Base-by-base conservation (phyloP, 2,797 vertebrate species). In the Phoebastria nigripes region DNA sequence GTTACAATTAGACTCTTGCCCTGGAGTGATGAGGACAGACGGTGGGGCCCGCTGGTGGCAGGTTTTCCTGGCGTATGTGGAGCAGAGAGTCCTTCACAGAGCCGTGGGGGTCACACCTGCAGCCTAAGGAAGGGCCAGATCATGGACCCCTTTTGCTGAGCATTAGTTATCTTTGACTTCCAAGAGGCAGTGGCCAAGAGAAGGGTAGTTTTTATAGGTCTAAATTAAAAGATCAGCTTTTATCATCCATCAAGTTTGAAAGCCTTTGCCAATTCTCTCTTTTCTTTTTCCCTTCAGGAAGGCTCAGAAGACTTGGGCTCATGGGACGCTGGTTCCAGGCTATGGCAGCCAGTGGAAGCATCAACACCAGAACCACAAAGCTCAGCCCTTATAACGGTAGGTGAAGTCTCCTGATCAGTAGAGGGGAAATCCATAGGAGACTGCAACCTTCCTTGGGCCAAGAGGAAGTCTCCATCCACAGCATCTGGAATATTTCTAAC, bases 401-500 rank as follows among this genome's bases (percentile, higher is more conserved):
- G 37, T 52, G 29, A 89, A 93, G 21, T 39, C 41, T 82, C n/a
- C 77, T 80, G 44, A 46, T 69, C 26, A 35, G 20, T 22, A 63
- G n/a, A 67, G 9, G 41, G 10, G 52, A 87, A 94, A 87, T 49
- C 41, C 47, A 12, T 3, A 65, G 15, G 11, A 77, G 67, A 61
- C 29, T 31, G 35, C 91, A 78, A 93, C 35, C 2, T 84, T 82
- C 46, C 67, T 46, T 80, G 31, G 49, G 47, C 52, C 54, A 78
- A 90, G 41, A 90, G 71, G 56, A 92, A 91, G 14, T 33, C 46
- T 85, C 65, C 65, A 47, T 85, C 71, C 63, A 47, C 49, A 74
- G 25, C 71, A 87, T 37, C 54, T 82, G 84, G 82, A 94, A 77
- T 87, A 82, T 91, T 94, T 92, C 88, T 85, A 65, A 58, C 0